phyloP scores from a whole-genome alignment of 2,113 vertebrate species.

The Pelusios castaneus region DNA sequence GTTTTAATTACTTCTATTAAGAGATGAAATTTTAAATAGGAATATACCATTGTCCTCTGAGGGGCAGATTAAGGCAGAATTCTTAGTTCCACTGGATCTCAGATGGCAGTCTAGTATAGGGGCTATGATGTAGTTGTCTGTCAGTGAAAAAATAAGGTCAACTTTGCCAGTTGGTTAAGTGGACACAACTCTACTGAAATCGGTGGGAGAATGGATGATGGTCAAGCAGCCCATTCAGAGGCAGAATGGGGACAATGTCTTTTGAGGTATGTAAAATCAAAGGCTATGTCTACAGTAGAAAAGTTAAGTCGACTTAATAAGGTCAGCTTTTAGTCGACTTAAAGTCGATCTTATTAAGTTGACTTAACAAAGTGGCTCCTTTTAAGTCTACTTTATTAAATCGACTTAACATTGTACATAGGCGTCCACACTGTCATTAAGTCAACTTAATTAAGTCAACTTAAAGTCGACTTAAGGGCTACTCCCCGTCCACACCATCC shows the following conservation, averaged over 20 bases:
- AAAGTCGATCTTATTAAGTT: too few species aligned
- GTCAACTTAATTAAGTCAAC: too few species aligned
- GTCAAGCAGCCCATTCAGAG: neutral
- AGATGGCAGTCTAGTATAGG: neutral
- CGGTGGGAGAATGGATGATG: neutral
- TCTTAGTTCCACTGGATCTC: neutral
- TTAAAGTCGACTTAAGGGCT: too few species aligned
- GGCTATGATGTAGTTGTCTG: neutral
- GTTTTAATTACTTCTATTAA: constrained; percentile 40
- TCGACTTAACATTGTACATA: too few species aligned
- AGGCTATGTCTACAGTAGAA: too few species aligned
- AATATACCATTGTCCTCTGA: neutral
- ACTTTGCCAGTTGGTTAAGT: neutral
- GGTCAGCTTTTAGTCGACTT: too few species aligned
- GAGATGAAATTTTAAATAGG: neutral
- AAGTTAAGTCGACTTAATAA: too few species aligned
- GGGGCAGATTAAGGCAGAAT: neutral
- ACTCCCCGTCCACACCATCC: too few species aligned
- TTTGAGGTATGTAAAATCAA: neutral
- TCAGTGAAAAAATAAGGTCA: neutral
- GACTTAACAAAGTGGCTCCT: too few species aligned
- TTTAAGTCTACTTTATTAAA: too few species aligned
- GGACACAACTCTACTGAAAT: neutral
- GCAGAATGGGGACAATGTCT: neutral
- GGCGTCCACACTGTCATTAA: too few species aligned